Base-by-base conservation (phyloP, 1,140 invertebrate genomes). In the Hyles vespertilio region DNA sequence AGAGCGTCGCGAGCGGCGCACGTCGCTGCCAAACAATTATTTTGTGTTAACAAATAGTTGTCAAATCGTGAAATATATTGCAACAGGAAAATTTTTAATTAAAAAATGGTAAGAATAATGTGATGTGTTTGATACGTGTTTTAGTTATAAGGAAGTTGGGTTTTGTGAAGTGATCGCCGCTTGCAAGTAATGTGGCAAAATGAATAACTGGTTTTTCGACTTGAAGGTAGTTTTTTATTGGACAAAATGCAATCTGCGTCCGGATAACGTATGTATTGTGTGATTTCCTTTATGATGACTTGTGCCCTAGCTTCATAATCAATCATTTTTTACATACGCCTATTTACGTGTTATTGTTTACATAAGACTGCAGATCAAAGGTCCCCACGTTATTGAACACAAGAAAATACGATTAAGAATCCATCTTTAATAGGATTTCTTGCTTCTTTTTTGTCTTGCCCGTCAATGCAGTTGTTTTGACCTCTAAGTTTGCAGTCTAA, bases 1-100 rank as follows among this genome's bases (percentile, higher is more conserved):
- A 65, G 52, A 46, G 43, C 50, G 59, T 51, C 72, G 72, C 65
- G 69, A 45, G 59, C 45, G 68, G 56, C 69, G 70, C 69, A 56
- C 51, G 61, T 72, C 56, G 36, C 36, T 40, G 36, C 36, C 8
- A 5, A 40, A 8, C 36, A 40, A 40, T 5, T 40, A 22, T 40
- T 40, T 40, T 40, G 36, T 40, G 36, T 40, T 8, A 40, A 40
- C 36, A 52, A 11, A 36, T 8, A 6, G 34, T 40, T 54, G 52
- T 54, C 43, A 22, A 32, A n/a, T 40, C 22, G 22, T 12, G 5
- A 44, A 6, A 9, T 0, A 40, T 54, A 43, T 54, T 54, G 6
- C 10, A 9, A 3, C n/a, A 12, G 36, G 51, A 52, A 52, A 44
- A 22, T 11, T 43, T 8, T 22, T 22, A 3, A 34, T 45, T 45